phyloP scores from a whole-genome alignment of 2,888 invertebrate species.

The Apamea crenata region DNA sequence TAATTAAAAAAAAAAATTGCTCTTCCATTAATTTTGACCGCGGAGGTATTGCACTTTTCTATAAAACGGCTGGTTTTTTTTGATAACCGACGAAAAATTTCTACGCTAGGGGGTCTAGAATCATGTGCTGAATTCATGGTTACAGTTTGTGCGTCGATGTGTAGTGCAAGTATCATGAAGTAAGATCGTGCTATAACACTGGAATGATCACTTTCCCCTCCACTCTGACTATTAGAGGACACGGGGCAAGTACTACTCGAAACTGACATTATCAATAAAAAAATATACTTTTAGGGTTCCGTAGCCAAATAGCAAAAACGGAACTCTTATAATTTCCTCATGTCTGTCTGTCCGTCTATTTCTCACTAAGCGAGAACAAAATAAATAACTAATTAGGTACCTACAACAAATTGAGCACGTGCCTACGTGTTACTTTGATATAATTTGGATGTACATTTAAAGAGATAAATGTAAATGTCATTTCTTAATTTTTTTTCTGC shows the following conservation, averaged over 20 bases:
- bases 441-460: neutral
- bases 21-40: too few species aligned
- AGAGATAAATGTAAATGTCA: neutral
- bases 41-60: too few species aligned
- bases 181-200: neutral
- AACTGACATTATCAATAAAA: neutral
- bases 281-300: neutral
- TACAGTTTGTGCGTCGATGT: too few species aligned
- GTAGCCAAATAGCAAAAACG: neutral
- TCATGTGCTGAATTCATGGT: too few species aligned
- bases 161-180: neutral
- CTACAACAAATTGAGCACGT: neutral
- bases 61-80: too few species aligned
- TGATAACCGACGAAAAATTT: too few species aligned
- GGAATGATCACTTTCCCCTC: neutral
- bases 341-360: neutral
- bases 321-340: neutral
- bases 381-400: neutral
- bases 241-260: neutral
- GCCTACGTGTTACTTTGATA: neutral
- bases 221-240: neutral
- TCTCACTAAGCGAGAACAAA: neutral
- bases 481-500: neutral
- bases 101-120: too few species aligned
- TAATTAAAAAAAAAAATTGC: too few species aligned